Base-by-base conservation (phyloP, 1,140 invertebrate genomes). In the Xylocopa sonorina region DNA sequence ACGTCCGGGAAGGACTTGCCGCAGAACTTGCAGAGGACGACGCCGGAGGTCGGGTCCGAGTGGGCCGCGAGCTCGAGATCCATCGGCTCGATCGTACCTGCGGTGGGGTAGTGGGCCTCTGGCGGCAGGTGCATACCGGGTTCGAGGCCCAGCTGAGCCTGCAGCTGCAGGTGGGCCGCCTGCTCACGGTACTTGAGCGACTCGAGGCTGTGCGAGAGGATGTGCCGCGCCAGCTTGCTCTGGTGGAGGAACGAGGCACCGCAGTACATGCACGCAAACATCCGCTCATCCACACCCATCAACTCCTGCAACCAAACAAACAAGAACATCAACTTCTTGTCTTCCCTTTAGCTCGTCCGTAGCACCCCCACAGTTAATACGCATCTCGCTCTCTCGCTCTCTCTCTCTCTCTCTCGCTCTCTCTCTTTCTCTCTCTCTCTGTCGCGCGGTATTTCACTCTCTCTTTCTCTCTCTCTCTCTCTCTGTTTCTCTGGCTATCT, bases 301-400 rank as follows among this genome's bases (percentile, higher is more conserved):
- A 95, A 94, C 94, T 97, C 96, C 96, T 97, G 96, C 95, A 97
- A 97, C 96, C 95, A 96, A 96, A 96, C 96, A 96, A 96, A 96
- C 94, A 94, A 95, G 95, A 95, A 96, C 96, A 97, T 97, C 96
- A 97, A 97, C 96, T 97, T 97, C 96, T 97, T 97, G 94, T 88
- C 85, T 75, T 82, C 78, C 79, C 83, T 74, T 79, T 67, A 71
- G 63, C 63, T 72, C 64, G 60, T 83, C 82, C 76, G 64, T 69
- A 82, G 53, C 69, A 84, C 71, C 78, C 80, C 74, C 87, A 74
- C 74, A 87, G 82, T 82, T n/a, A 55, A 68, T 32, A 72, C 51
- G 43, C 27, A 29, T 85, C 78, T 81, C 53, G 68, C 62, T 62
- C 34, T 71, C 87, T 83, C 27, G 60, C 34, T 77, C 48, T 46